A percentile compares a stretch with the other conserved stretches of the same genome.
These are phyloP conservation scores for Peromyscus nudipes DNA, from an alignment of 2,797 vertebrate species.

Conservation along the genomic window DNA sequence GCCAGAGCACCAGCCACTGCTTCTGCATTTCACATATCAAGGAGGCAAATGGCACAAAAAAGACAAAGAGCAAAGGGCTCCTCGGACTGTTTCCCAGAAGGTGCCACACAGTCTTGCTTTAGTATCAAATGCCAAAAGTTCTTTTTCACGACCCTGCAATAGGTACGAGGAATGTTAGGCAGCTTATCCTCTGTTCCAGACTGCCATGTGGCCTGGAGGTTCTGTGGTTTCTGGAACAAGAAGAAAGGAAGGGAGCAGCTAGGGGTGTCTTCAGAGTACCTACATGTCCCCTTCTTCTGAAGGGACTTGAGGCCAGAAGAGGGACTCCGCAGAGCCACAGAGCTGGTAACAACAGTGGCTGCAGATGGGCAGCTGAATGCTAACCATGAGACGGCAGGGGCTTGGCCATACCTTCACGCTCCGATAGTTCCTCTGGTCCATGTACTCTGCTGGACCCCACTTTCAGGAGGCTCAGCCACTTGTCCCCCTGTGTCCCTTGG, in stretches of 20 bases:
- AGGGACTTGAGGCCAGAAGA: not conserved
- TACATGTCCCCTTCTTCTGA: not conserved
- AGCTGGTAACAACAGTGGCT: not conserved
- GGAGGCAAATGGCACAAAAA: slow-evolving; percentile 33
- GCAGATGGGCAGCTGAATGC: not conserved
- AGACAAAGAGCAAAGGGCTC: not conserved
- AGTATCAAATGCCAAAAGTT: not conserved
- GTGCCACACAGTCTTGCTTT: not conserved
- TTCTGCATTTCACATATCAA: slow-evolving; percentile 20
- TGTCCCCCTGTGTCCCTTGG: not conserved
- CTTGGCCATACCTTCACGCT: not conserved
- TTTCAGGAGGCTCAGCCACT: rapidly evolving
- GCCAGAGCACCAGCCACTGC: slow-evolving; percentile 46
- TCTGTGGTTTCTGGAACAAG: not conserved
- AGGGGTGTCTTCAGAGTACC: not conserved
- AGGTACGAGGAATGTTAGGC: not conserved
- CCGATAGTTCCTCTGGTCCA: too few relatives aligned
- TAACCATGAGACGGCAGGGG: not conserved
- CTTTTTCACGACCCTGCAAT: not conserved
- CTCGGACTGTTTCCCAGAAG: not conserved
- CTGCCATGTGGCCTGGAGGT: not conserved
- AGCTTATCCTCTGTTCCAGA: not conserved
- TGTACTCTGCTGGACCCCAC: not conserved
- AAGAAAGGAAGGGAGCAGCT: not conserved
- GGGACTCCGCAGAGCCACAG: not conserved